Evolutionary conservation across 1,140 invertebrate species (phyloP).

Genomic region (Cotesia chilonis): DNA sequence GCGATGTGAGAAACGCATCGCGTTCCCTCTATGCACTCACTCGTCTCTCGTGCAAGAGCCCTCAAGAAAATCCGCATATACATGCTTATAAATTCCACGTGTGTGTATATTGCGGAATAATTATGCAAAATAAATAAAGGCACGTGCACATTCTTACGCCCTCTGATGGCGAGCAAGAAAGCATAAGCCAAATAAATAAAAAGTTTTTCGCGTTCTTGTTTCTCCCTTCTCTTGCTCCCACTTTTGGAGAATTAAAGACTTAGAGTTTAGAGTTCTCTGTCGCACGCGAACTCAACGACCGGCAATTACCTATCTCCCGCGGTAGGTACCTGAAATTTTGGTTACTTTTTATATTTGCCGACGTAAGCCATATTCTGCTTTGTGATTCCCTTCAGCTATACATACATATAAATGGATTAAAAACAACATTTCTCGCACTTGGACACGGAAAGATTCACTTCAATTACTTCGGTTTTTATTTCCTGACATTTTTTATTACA

Average conservation of each 20-base stretch:
- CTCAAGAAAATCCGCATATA: neutral
- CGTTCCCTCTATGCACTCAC: neutral
- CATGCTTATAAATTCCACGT: neutral
- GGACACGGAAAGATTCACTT: slow-evolving; percentile 15
- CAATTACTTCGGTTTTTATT: neutral
- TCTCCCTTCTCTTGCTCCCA: slow-evolving; percentile 12
- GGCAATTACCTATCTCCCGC: slow-evolving; percentile 50
- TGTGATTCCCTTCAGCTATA: slow-evolving; percentile 3
- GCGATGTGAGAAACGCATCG: slow-evolving; percentile 18
- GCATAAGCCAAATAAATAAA: no score
- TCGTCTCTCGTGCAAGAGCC: neutral
- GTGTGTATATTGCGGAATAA: slow-evolving; percentile 43
- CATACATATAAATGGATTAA: neutral
- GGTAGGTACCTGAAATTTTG: slow-evolving; percentile 42
- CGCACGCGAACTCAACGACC: slow-evolving; percentile 51
- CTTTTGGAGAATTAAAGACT: neutral
- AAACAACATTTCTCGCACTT: slow-evolving; percentile 12
- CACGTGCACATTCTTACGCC: slow-evolving; percentile 54
- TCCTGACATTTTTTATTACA: no score
- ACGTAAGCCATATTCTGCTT: slow-evolving; percentile 14
- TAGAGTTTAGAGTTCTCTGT: slow-evolving; percentile 9
- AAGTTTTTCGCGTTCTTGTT: slow-evolving; percentile 25
- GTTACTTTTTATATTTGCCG: slow-evolving; percentile 40
- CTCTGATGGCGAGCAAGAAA: slow-evolving; percentile 13
- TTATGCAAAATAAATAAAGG: slow-evolving; percentile 59